Conservation (phyloP, 2,113 vertebrate genomes). For the Orycteropus afer region DNA sequence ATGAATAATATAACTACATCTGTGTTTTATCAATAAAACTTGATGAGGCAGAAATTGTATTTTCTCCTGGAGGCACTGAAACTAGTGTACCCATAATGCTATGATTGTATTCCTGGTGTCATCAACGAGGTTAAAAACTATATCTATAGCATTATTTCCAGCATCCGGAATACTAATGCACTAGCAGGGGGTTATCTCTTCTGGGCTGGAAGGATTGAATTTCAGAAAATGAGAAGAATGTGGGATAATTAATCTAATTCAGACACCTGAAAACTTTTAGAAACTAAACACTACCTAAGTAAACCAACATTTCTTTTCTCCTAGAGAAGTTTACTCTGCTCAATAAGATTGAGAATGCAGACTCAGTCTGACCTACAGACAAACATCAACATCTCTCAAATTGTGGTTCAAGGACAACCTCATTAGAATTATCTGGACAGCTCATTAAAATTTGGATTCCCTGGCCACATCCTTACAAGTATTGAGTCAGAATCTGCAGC, state of each 20-base stretch:
- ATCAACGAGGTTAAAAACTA: conserved; percentile 71
- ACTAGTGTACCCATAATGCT: conserved; percentile 62
- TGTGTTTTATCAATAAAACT: conserved; percentile 81
- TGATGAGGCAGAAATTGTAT: conserved; percentile 80
- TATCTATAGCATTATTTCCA: conserved; percentile 49
- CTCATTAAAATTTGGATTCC: neutral
- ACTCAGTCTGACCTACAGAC: neutral
- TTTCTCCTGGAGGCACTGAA: conserved; percentile 74
- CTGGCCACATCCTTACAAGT: neutral
- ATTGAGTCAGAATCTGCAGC: neutral
- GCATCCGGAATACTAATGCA: conserved; percentile 64
- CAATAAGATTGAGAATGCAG: neutral
- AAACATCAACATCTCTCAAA: neutral
- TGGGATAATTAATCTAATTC: conserved; percentile 66
- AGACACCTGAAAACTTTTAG: conserved; percentile 59
- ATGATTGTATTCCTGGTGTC: conserved; percentile 68
- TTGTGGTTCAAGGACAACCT: neutral
- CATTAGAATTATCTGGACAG: neutral
- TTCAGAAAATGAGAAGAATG: conserved; percentile 62
- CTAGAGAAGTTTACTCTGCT: neutral
- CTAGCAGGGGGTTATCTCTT: conserved; percentile 68
- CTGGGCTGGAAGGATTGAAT: conserved; percentile 45
- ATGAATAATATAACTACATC: conserved; percentile 78
- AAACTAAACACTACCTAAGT: conserved; percentile 11
- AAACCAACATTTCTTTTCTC: neutral